phyloP scores from a whole-genome alignment of 2,888 invertebrate species.

The Epistrophe grossulariae region DNA sequence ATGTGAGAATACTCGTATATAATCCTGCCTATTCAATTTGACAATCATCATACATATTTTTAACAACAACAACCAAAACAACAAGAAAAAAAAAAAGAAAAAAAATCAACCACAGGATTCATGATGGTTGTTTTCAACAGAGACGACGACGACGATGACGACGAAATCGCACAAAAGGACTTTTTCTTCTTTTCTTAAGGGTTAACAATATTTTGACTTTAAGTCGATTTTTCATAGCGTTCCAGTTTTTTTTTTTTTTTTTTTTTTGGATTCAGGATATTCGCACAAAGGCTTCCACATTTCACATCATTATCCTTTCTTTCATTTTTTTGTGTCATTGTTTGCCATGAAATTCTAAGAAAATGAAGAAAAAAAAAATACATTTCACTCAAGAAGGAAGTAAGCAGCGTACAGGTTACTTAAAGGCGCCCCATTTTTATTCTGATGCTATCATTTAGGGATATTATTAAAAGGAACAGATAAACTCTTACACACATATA shows the following conservation, averaged over 20 bases:
- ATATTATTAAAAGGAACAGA: conserved; percentile 58
- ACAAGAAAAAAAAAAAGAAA: too few species aligned
- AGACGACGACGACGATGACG: background rate
- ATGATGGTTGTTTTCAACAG: background rate
- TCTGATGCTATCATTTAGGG: conserved; percentile 58
- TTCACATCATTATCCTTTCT: conserved; percentile 70
- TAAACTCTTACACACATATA: background rate
- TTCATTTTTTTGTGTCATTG: conserved; percentile 37
- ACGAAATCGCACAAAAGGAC: conserved; percentile 12
- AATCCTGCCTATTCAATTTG: conserved; percentile 56
- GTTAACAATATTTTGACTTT: conserved; percentile 69
- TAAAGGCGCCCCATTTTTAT: conserved; percentile 42
- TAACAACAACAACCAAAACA: conserved; percentile 2
- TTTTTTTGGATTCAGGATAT: conserved; percentile 4
- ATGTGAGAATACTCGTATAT: conserved; percentile 28
- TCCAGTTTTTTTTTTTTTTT: conserved; percentile 9
- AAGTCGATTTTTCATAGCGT: conserved; percentile 38
- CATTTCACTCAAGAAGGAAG: conserved; percentile 45
- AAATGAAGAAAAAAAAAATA: conserved; percentile 10
- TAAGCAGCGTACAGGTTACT: conserved; percentile 59
- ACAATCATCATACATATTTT: conserved; percentile 39
- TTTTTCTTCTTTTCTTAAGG: conserved; percentile 42
- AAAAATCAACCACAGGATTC: conserved; percentile 5
- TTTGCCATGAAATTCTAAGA: conserved; percentile 16
- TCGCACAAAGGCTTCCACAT: conserved; percentile 58